Conservation (phyloP, 2,888 invertebrate species). For the Hoplodrina ambigua region DNA sequence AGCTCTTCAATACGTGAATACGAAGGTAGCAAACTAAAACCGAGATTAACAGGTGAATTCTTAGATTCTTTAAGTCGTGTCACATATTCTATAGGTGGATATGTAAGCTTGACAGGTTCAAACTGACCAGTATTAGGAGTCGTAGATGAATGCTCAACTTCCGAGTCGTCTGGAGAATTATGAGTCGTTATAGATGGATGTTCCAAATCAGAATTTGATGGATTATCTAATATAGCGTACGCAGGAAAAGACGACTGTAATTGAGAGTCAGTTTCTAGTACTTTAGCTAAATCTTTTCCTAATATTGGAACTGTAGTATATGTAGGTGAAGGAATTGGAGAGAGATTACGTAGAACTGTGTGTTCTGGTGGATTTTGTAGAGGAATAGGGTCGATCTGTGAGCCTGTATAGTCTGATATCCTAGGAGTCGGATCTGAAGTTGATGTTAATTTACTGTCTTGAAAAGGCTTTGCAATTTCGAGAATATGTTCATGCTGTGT, state of each 20-base stretch:
- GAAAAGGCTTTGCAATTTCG: background rate
- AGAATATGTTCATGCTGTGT: background rate
- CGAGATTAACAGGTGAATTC: slow-evolving; percentile 8
- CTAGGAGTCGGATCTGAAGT: background rate
- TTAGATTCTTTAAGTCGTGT: background rate
- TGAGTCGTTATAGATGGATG: background rate
- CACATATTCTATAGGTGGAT: slow-evolving; percentile 8
- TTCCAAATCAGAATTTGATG: background rate
- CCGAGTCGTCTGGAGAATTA: background rate
- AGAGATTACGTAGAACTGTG: background rate
- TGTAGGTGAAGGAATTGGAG: background rate
- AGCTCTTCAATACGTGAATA: slow-evolving; percentile 1
- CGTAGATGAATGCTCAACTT: background rate
- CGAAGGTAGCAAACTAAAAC: slow-evolving; percentile 1
- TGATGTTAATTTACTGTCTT: background rate
- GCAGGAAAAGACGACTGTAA: slow-evolving; percentile 2
- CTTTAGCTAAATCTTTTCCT: background rate
- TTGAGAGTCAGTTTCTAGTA: background rate
- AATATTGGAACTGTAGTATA: background rate
- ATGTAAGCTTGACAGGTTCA: background rate
- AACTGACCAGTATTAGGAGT: background rate
- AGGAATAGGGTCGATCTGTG: background rate
- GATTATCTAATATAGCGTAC: background rate
- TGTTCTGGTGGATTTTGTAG: background rate
- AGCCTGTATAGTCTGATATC: background rate